Percentiles rank a stretch among this genome's conserved stretches.
Conservation (phyloP, 2,113 vertebrate genomes). For the Brachyistius frenatus region DNA sequence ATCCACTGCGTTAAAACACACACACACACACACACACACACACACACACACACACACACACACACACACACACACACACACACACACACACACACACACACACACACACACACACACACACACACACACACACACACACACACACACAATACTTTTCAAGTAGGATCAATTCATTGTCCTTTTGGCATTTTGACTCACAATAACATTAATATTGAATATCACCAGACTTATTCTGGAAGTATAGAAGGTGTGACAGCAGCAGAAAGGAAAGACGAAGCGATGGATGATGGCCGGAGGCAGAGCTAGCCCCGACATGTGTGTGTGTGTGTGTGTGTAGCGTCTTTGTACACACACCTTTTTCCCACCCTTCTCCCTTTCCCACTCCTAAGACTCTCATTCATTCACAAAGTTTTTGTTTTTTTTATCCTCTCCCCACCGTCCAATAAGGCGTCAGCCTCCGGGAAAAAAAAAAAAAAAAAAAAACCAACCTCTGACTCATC, state of each 20-base stretch:
- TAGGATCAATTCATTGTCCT: too few relatives aligned
- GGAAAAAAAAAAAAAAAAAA: not conserved
- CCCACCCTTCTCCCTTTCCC: constrained; percentile 71
- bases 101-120: too few relatives aligned
- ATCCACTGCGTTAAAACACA: too few relatives aligned
- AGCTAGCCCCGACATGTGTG: constrained; percentile 55
- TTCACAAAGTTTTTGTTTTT: constrained; percentile 42
- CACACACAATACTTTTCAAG: too few relatives aligned
- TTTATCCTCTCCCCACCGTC: not conserved
- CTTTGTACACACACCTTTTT: constrained; percentile 26
- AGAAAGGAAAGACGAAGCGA: not conserved
- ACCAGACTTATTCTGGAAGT: too few relatives aligned
- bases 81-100: too few relatives aligned
- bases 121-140: too few relatives aligned
- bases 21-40: too few relatives aligned
- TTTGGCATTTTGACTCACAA: too few relatives aligned
- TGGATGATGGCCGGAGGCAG: constrained; percentile 40
- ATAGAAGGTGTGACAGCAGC: not conserved
- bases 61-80: too few relatives aligned
- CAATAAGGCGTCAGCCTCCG: not conserved
- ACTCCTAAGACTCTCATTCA: constrained; percentile 59
- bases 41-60: too few relatives aligned
- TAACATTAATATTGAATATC: too few relatives aligned
- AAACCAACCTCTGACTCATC: constrained; percentile 14
- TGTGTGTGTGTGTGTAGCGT: constrained; percentile 11